Base-by-base conservation (phyloP, 2,797 vertebrate genomes). In the Mus caroli region DNA sequence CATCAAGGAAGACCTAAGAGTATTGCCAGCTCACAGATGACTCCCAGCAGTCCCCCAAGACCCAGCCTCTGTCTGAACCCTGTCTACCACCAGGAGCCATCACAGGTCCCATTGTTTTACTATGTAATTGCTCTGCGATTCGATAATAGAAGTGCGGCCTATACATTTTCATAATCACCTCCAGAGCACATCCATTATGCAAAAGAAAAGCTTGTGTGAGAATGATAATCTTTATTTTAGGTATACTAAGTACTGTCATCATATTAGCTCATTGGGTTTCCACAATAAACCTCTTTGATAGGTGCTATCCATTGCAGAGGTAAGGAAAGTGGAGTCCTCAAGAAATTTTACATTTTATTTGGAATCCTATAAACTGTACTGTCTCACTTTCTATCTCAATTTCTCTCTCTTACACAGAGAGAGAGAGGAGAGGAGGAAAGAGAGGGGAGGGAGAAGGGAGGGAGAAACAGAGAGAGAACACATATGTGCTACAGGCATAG, bases 101-200 rank as follows among this genome's bases (percentile, higher is more conserved):
- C 64, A 84, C 78, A 90, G 43, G 93, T 46, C 69, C 90, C 78
- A 13, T 60, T 78, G 85, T 91, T 95, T 93, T 89, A 87, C 96
- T 83, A 87, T 95, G 79, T 91, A 97, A 96, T 97, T 98, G 94
- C 79, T 92, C 94, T 96, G 76, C 94, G 94, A 94, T 96, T 97
- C 96, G 90, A 94, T 96, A 96, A 97, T 83, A 94, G 91, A 96
- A 96, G 86, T 93, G 94, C 75, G 90, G 83, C 88, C 96, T 97
- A 95, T 97, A 96, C 88, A 94, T 97, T 97, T 94, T 94, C 96
- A 96, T 97, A 97, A 96, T 97, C 96, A 91, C 91, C 88, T 97
- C 96, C 95, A 82, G 94, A 96, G 94, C 62, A 94, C 76, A 97
- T 96, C 92, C 88, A 95, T 97, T 98, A 96, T 97, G 90, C 96